Percentiles rank a stretch among this genome's conserved stretches.
Conservation (phyloP, 2,888 invertebrate species). For the Nomada fabriciana region DNA sequence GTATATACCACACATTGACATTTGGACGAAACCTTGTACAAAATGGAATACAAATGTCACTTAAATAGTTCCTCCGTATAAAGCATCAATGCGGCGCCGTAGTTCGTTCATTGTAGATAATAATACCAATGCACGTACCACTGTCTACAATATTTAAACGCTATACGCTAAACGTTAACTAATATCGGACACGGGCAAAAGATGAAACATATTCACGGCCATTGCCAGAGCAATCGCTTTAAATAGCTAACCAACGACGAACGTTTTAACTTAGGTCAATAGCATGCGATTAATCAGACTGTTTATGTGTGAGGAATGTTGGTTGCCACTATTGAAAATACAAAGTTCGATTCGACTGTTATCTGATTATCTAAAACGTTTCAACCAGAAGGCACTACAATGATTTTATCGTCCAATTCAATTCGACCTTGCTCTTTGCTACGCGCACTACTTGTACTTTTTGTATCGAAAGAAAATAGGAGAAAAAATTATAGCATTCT, state of each 20-base stretch:
- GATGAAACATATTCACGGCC: slow-evolving; percentile 22
- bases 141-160: not conserved
- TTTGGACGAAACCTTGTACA: slow-evolving; percentile 3
- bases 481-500: slow-evolving; percentile 25
- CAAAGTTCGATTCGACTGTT: slow-evolving; percentile 7
- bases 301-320: slow-evolving; percentile 5
- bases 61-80: not conserved
- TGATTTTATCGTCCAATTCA: slow-evolving; percentile 6
- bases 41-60: slow-evolving; percentile 21
- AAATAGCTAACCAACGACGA: slow-evolving; percentile 41
- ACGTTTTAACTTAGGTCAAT: slow-evolving; percentile 49
- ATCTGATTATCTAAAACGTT: slow-evolving; percentile 22
- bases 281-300: slow-evolving; percentile 19
- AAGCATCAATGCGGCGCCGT: not conserved
- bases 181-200: slow-evolving; percentile 11
- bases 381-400: not conserved
- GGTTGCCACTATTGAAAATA: not conserved
- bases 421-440: not conserved
- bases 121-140: not conserved
- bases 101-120: not conserved
- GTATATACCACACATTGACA: not conserved
- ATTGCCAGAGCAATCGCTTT: slow-evolving; percentile 41
- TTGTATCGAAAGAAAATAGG: not conserved
- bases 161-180: not conserved
- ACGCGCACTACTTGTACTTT: not conserved